Base-by-base conservation (phyloP, 2,888 invertebrate genomes). In the Scotopteryx bipunctaria region DNA sequence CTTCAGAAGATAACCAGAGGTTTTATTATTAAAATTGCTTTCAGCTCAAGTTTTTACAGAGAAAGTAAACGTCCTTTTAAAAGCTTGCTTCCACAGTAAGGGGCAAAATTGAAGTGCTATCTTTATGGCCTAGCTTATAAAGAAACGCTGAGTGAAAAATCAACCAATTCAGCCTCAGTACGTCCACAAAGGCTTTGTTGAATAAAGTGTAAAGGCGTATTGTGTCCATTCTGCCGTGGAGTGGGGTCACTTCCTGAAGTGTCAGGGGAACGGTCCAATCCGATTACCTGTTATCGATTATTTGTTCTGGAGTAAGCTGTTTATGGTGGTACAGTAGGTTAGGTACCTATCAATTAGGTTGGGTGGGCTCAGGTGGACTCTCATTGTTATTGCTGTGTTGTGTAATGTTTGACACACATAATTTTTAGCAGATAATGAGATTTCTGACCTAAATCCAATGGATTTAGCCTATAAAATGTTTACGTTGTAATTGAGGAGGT, bases 171-270 rank as follows among this genome's bases (percentile, higher is more conserved):
- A 32, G 41, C 19, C 27, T 37, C 4, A 50, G n/a, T 44, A 35
- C 31, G 32, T 15, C 19, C 31, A 36, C 32, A 35, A 51, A 44
- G 29, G 35, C 41, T 42, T 35, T 29, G 27, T 32, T 29, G 41
- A 32, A 53, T 57, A 53, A 37, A 63, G 67, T 74, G 77, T 76
- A 72, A 78, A 78, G 72, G 76, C 70, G 76, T 76, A 77, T 76
- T 78, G 74, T 73, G 77, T 78, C 75, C 78, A 74, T 67, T 80
- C 74, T 76, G 75, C 74, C 78, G 76, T 75, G 81, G 78, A 73
- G 52, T 42, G 74, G 76, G 83, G 81, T 78, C 78, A 82, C 79
- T 85, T 85, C 86, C 85, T 83, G 78, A 69, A 75, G 61, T 66
- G 73, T 68, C 73, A 61, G 70, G 74, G 73, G 73, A 75, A 70